A percentile compares a stretch with the other conserved stretches of the same genome.
Evolutionary conservation across 2,113 vertebrate genomes (phyloP).

Genomic region (Stigmatopora nigra): DNA sequence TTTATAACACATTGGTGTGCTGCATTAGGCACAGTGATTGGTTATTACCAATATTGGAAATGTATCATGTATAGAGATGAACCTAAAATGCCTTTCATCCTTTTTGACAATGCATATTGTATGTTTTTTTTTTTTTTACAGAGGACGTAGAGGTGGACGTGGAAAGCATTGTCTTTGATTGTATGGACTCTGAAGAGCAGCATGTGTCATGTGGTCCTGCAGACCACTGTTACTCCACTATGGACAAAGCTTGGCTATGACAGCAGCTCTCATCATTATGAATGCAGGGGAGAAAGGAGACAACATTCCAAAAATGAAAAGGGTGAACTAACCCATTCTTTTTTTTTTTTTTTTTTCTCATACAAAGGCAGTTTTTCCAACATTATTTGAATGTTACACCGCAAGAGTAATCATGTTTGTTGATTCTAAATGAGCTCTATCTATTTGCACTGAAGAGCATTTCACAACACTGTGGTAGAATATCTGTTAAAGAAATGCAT

Average conservation of each 20-base stretch:
- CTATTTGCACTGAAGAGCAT: constrained; percentile 61
- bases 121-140: constrained; percentile 45
- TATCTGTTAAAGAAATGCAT: constrained; percentile 21
- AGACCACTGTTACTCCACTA: constrained; percentile 88
- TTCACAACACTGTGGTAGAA: constrained; percentile 44
- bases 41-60: neutral
- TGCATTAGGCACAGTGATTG: neutral
- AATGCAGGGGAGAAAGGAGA: constrained; percentile 11
- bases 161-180: constrained; percentile 74
- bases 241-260: constrained; percentile 72
- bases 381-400: constrained; percentile 28
- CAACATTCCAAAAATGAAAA: constrained; percentile 60
- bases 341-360: neutral
- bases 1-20: too few relatives aligned
- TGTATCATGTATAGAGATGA: neutral
- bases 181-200: constrained; percentile 70
- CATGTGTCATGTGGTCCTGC: constrained; percentile 55
- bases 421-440: constrained; percentile 27
- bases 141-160: constrained; percentile 88
- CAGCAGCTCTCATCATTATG: neutral
- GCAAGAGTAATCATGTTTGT: constrained; percentile 27
- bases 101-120: neutral
- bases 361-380: constrained; percentile 15
- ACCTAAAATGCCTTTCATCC: neutral
- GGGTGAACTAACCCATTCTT: constrained; percentile 28